Evolutionary conservation across 2,113 vertebrate species (phyloP), one percentile per base, ranked within the genome.

Genomic region (Paratilapia polleni): DNA sequence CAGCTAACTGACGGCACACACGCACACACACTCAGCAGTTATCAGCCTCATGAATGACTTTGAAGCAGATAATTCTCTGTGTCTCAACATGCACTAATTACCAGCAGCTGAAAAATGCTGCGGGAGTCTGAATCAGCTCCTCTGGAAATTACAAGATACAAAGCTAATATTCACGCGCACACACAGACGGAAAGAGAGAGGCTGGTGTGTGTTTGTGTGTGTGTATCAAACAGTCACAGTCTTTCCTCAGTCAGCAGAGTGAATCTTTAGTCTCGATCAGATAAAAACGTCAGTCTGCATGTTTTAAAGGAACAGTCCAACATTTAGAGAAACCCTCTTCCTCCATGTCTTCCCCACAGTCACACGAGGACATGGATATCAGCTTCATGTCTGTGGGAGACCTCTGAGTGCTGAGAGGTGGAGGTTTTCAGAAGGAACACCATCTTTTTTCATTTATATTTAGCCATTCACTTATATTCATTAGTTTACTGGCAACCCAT

Each of bases 51-150:
- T 83, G 84, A 87, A 86, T 82, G 85, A 81, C 88, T 89, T 82
- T 85, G 83, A 88, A 91, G 88, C 60, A 89, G 89, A 91, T 91
- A 89, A 92, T 92, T 91, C 80, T 84, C 81, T 84, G 79, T 92
- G 85, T 89, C 86, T 91, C 83, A 89, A 89, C 91, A 88, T 74
- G 77, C 82, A 81, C 78, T 91, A 93, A 92, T 93, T 92, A 92
- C 66, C 73, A 87, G 76, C 83, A 83, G 83, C 87, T 87, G 79
- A 84, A 86, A 91, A 84, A 87, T 84, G 85, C 89, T 86, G 83
- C 81, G 43, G 85, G 87, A 87, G 86, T 77, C 87, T 89, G 81
- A 92, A 92, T 90, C 89, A 88, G 88, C 88, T 59, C 62, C 86
- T 91, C 82, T 91, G 88, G 79, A 91, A 90, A 83, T 86, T 77